phyloP scores from a whole-genome alignment of 2,797 vertebrate genomes.

The Cheirogaleus major region DNA sequence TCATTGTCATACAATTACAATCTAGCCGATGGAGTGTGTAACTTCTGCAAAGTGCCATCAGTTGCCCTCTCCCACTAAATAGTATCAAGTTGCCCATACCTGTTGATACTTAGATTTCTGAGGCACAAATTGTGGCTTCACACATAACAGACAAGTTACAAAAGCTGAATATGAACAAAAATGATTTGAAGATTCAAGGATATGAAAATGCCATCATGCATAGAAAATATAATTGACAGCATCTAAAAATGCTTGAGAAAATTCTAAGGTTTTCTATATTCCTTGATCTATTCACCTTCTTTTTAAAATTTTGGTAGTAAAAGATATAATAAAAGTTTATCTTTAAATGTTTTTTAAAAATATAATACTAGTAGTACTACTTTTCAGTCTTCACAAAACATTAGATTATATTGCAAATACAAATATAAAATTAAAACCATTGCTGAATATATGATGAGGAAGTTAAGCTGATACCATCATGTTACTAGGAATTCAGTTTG shows the following conservation, averaged over 20 bases:
- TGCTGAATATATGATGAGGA: not conserved
- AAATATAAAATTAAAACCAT: not conserved
- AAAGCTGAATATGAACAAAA: not conserved
- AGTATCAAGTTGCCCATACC: not conserved
- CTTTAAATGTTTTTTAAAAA: not conserved
- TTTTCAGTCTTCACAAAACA: not conserved
- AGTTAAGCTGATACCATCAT: not conserved
- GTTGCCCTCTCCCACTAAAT: not conserved
- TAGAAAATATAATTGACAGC: not conserved
- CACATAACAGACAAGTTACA: not conserved
- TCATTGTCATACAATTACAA: not conserved
- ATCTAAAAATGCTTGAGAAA: not conserved
- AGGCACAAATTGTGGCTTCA: not conserved
- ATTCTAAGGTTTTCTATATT: not conserved
- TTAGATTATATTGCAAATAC: not conserved
- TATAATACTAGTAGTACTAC: not conserved
- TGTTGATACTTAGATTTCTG: not conserved
- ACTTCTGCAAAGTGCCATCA: not conserved
- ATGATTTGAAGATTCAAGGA: not conserved
- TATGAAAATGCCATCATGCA: not conserved
- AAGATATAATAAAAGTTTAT: not conserved
- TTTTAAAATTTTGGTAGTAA: not conserved
- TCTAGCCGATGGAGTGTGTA: fast-evolving
- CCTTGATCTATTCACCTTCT: not conserved
- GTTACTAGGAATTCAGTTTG: not conserved